These are phyloP conservation scores for Lucilia cuprina DNA, from an alignment of 1,140 invertebrate species.

Conservation along the genomic window DNA sequence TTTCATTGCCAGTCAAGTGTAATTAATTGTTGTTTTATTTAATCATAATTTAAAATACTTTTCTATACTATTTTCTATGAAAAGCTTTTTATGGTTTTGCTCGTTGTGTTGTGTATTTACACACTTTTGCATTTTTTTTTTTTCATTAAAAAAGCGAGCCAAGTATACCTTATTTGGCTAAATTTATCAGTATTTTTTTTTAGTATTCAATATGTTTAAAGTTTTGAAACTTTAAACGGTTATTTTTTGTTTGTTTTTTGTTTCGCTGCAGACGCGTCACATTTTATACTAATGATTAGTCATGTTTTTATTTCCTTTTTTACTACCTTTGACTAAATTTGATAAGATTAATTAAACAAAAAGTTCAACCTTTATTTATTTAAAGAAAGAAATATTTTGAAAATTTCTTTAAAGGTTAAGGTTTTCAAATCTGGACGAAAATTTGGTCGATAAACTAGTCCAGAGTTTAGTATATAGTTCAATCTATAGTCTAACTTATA, in stretches of 20 bases:
- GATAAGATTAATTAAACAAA: background rate
- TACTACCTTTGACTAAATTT: background rate
- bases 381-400: background rate
- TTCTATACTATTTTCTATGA: background rate
- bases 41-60: background rate
- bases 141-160: background rate
- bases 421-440: too few relatives aligned
- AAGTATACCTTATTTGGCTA: background rate
- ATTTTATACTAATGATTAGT: background rate
- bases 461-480: too few relatives aligned
- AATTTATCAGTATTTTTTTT: background rate
- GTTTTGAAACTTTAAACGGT: conserved; percentile 2
- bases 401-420: background rate
- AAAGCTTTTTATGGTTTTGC: conserved; percentile 13
- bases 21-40: conserved; percentile 12
- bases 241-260: background rate
- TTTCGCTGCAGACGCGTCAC: background rate
- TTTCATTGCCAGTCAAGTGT: conserved; percentile 38
- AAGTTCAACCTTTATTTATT: background rate
- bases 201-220: background rate
- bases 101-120: background rate
- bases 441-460: too few relatives aligned
- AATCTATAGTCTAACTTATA: too few relatives aligned
- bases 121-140: background rate
- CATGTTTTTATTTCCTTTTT: background rate